These are phyloP conservation scores for Drosophila ananassae DNA, from an alignment of 1,140 invertebrate species.

Conservation along the genomic window DNA sequence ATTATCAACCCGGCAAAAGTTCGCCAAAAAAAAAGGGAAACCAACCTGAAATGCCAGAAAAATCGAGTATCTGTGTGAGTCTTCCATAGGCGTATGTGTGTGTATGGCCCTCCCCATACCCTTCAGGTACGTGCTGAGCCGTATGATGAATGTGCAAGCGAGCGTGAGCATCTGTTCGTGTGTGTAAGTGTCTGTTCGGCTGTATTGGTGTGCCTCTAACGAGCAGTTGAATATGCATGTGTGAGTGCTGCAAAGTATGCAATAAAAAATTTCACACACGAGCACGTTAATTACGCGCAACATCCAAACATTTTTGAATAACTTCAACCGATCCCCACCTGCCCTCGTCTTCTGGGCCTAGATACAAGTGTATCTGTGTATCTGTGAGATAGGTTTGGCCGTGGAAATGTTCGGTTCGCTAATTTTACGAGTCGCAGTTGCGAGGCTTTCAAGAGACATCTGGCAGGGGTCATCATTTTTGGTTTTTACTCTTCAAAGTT, in stretches of 20 bases:
- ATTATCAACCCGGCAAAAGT: slow-evolving; percentile 76
- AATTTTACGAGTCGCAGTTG: slow-evolving; percentile 2
- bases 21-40: slow-evolving; percentile 29
- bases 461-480: neutral
- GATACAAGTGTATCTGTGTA: slow-evolving; percentile 4
- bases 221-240: slow-evolving; percentile 52
- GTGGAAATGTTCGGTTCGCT: slow-evolving; percentile 4
- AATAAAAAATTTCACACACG: slow-evolving; percentile 80
- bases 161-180: slow-evolving; percentile 73
- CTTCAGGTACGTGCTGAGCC: slow-evolving; percentile 65
- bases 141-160: slow-evolving; percentile 79
- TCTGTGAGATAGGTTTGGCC: slow-evolving; percentile 5
- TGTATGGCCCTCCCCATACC: slow-evolving; percentile 5
- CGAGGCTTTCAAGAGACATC: neutral
- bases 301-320: slow-evolving; percentile 42
- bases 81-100: slow-evolving; percentile 9
- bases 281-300: slow-evolving; percentile 68
- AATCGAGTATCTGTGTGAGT: slow-evolving; percentile 47
- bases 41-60: slow-evolving; percentile 17
- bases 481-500: neutral
- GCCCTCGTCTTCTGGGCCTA: neutral
- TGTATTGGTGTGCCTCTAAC: slow-evolving; percentile 49
- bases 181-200: slow-evolving; percentile 43
- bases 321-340: slow-evolving; percentile 10
- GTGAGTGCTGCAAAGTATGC: slow-evolving; percentile 69